Base-by-base conservation (phyloP, 2,888 invertebrate species). In the Volucella zonaria region DNA sequence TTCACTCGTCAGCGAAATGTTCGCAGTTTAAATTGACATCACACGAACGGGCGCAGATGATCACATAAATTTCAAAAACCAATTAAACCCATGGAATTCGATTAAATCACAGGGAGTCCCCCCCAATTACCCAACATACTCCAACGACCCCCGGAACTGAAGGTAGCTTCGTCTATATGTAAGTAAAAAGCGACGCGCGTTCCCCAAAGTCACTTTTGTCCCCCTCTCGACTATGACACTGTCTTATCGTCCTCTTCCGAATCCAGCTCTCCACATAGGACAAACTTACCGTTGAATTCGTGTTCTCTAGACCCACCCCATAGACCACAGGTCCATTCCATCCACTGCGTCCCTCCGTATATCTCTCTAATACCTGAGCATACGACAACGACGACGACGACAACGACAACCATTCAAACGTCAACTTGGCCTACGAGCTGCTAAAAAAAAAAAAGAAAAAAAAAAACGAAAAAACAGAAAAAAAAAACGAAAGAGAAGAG, bases 231-330 rank as follows among this genome's bases (percentile, higher is more conserved):
- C 12, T 56, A n/a, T n/a, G 54, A 14, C 38, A 31, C 38, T 54
- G 31, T 56, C 8, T 38, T 38, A 56, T 38, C 12, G 9, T 31
- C n/a, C 38, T 38, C 12, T 31, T 31, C 23, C 2, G 4, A 23
- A 23, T 23, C 3, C 4, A 23, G 23, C 4, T 23, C 23, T 23
- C 23, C 23, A 6, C 31, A 52, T n/a, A 54, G 15, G 59, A 31
- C 15, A 43, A 61, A 52, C 42, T 42, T 58, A 8, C 14, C 12
- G 23, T 31, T 31, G 4, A 9, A 14, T 11, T 14, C 23, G 52
- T 43, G 14, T 6, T 40, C 59, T 18, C 38, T 47, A 67, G 79
- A 79, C 83, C 83, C 83, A 83, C 83, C 83, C 79, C 79, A 64
- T 52, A 45, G 56, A 54, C 49, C 61, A 59, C 58, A 56, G 79